Evolutionary conservation across 2,113 vertebrate genomes (phyloP).

Genomic region (Pyxicephalus adspersus): DNA sequence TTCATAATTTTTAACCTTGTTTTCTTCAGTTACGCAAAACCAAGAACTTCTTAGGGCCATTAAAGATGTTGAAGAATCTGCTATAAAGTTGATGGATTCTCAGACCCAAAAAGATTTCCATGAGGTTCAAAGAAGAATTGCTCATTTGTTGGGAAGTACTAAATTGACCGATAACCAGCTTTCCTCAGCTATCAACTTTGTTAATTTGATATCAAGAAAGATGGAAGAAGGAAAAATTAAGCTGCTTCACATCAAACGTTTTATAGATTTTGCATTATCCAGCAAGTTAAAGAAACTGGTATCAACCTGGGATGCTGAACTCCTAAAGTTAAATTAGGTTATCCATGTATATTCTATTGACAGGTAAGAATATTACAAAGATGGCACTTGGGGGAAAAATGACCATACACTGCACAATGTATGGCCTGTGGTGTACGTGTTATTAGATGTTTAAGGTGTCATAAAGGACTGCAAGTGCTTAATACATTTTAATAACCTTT

Average conservation of each 20-base stretch:
- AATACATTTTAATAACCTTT: too few relatives aligned
- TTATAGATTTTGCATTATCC: constrained; percentile 1
- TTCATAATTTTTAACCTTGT: not conserved
- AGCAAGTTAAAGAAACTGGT: not conserved
- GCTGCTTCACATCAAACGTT: not conserved
- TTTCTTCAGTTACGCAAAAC: not conserved
- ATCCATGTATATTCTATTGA: too few relatives aligned
- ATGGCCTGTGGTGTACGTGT: too few relatives aligned
- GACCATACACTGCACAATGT: too few relatives aligned
- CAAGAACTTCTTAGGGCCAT: not conserved
- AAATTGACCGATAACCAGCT: not conserved
- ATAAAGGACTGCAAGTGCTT: too few relatives aligned
- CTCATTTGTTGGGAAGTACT: not conserved
- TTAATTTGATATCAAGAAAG: not conserved
- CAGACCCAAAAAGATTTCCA: not conserved
- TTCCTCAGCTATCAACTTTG: constrained; percentile 2
- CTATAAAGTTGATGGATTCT: not conserved
- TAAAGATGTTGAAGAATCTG: not conserved
- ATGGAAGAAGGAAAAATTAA: constrained; percentile 8
- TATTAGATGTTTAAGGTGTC: too few relatives aligned
- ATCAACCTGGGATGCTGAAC: constrained; percentile 13
- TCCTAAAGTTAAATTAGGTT: not conserved
- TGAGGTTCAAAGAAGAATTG: not conserved
- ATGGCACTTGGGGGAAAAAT: too few relatives aligned
- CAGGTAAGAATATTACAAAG: too few relatives aligned